These are phyloP conservation scores for Dasyurus viverrinus DNA, from an alignment of 2,113 vertebrate species.

Conservation along the genomic window DNA sequence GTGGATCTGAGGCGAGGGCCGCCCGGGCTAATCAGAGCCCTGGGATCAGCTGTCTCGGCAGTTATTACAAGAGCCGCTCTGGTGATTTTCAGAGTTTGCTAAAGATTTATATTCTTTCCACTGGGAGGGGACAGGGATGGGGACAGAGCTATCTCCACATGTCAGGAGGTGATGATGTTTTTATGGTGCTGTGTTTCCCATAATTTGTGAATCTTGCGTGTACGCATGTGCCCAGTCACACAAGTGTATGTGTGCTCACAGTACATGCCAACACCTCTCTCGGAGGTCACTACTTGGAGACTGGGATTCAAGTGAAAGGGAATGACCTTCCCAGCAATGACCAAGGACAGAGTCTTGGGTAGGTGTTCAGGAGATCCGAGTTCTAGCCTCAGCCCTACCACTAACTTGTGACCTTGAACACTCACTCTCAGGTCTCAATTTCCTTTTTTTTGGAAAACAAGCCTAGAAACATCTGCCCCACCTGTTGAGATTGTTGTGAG, in stretches of 20 bases:
- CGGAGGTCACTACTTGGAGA: background rate
- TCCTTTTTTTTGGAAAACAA: background rate
- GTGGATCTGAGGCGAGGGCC: conserved; percentile 69
- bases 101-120: conserved; percentile 76
- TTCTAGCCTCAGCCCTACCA: background rate
- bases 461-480: background rate
- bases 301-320: background rate
- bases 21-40: conserved; percentile 76
- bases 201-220: background rate
- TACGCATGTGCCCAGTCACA: background rate
- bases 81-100: conserved; percentile 77
- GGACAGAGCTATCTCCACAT: conserved; percentile 31
- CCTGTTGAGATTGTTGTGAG: background rate
- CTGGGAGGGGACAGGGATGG: background rate
- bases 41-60: conserved; percentile 74
- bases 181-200: rapidly evolving
- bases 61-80: conserved; percentile 79
- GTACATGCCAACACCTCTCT: background rate
- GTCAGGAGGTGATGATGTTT: conserved; percentile 11
- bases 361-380: background rate
- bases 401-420: background rate
- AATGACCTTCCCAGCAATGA: background rate
- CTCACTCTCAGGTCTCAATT: background rate
- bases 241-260: background rate
- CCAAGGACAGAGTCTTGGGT: background rate